phyloP scores from a whole-genome alignment of 2,888 invertebrate genomes.

The Drosophila atripex region DNA sequence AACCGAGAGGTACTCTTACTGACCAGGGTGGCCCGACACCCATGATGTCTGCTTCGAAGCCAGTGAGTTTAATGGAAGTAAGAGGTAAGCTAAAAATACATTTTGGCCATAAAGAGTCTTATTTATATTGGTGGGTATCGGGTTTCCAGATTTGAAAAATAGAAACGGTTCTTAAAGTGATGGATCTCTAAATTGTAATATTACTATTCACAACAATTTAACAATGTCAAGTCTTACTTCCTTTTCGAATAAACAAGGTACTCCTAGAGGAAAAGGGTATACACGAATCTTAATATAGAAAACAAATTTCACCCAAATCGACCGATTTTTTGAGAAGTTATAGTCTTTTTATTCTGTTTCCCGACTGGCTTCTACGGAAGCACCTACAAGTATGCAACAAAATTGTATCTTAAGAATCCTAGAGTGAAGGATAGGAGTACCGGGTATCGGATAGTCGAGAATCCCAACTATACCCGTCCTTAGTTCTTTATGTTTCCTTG shows the following conservation, averaged over 20 bases:
- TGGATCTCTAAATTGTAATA: background rate
- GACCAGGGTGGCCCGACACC: slow-evolving; percentile 6
- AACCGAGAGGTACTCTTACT: background rate
- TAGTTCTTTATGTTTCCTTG: background rate
- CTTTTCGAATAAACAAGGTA: background rate
- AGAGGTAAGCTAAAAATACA: background rate
- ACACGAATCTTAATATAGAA: no score
- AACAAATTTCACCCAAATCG: no score
- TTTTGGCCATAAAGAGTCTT: background rate
- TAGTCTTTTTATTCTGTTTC: no score
- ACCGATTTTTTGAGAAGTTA: no score
- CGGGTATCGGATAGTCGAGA: no score
- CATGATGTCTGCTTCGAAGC: background rate
- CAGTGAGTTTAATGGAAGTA: background rate
- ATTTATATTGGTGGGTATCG: no score
- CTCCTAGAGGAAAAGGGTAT: no score
- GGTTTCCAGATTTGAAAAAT: no score
- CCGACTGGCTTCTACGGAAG: no score
- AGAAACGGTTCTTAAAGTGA: background rate
- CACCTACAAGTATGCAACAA: no score
- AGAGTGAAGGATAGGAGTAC: no score
- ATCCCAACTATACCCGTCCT: background rate
- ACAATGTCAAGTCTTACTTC: slow-evolving; percentile 7
- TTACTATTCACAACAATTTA: slow-evolving; percentile 3
- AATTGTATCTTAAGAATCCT: no score